A percentile compares a stretch with the other conserved stretches of the same genome.
Conservation (phyloP, 53 echinoderm and acorn worm genomes). For the Antedon mediterranea region DNA sequence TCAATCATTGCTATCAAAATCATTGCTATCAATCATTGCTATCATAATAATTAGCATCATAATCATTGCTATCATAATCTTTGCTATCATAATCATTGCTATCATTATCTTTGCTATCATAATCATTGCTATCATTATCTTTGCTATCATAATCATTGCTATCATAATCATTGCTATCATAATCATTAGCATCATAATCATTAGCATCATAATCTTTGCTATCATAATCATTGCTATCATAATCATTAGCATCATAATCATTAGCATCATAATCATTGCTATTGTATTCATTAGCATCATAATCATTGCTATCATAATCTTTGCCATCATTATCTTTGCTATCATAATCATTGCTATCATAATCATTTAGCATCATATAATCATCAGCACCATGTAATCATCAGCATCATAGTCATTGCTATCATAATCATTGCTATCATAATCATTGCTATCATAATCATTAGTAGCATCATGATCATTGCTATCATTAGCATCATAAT, state of each 20-base stretch:
- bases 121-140: background rate
- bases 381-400: too few relatives aligned
- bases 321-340: background rate
- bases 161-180: background rate
- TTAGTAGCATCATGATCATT: too few relatives aligned
- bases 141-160: background rate
- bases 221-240: background rate
- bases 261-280: background rate
- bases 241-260: too few relatives aligned
- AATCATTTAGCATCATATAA: background rate
- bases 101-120: background rate
- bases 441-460: too few relatives aligned
- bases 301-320: background rate
- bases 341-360: background rate
- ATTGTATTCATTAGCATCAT: background rate
- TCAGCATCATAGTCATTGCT: too few relatives aligned
- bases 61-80: background rate
- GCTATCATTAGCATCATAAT: too few relatives aligned
- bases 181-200: background rate
- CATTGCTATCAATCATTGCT: background rate
- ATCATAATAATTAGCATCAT: too few relatives aligned
- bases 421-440: too few relatives aligned
- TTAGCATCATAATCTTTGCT: background rate
- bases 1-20: background rate
- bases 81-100: background rate